These are phyloP conservation scores for Apteryx mantelli DNA, from an alignment of 2,113 vertebrate species.

Conservation along the genomic window DNA sequence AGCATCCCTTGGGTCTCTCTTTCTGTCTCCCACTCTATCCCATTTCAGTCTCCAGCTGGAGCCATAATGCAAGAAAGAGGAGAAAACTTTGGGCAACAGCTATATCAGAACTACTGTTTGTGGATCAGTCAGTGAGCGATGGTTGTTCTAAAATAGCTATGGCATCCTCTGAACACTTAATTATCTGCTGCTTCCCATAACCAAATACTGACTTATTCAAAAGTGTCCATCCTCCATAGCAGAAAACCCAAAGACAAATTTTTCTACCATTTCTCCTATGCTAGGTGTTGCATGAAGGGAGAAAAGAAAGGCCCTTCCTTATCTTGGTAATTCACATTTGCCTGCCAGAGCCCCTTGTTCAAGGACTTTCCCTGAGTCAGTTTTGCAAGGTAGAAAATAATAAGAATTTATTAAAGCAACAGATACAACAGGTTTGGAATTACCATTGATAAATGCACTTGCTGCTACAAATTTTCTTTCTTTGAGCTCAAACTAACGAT, in stretches of 20 bases:
- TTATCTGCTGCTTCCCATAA: background rate
- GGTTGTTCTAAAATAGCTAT: background rate
- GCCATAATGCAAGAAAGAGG: background rate
- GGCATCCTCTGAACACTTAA: background rate
- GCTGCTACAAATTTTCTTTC: too few relatives aligned
- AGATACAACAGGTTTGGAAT: too few relatives aligned
- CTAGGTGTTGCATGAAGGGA: too few relatives aligned
- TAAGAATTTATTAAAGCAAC: too few relatives aligned
- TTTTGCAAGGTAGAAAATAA: too few relatives aligned
- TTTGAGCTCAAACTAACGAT: too few relatives aligned
- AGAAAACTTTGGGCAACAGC: background rate
- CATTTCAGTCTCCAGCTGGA: background rate
- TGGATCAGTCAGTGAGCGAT: background rate
- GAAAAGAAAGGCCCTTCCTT: too few relatives aligned
- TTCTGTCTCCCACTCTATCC: background rate
- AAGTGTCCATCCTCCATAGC: background rate
- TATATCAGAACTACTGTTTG: background rate
- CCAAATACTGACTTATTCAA: background rate
- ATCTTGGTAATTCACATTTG: too few relatives aligned
- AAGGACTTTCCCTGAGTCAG: too few relatives aligned
- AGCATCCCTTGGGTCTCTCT: accelerated
- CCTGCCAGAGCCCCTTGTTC: too few relatives aligned
- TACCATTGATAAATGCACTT: too few relatives aligned
- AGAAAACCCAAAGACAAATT: accelerated
- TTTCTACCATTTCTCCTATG: background rate